Percentiles rank a stretch among this genome's conserved stretches.
Evolutionary conservation across 2,888 invertebrate genomes (phyloP).

Genomic region (Diarsia mendica): DNA sequence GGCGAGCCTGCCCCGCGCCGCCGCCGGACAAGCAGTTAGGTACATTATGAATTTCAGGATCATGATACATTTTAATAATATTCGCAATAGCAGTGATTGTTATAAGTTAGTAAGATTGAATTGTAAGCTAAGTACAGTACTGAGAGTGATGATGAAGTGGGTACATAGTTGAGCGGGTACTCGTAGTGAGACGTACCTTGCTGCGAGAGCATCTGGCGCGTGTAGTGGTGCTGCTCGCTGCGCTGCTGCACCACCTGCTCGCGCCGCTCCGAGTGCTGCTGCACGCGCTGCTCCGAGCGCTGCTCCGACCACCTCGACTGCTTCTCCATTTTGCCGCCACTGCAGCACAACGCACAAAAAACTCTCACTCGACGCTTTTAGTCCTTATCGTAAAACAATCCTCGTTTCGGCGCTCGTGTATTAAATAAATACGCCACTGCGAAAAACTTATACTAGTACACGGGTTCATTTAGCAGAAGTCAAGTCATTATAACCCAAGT

Average conservation of each 20-base stretch:
- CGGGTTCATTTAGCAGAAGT: slow-evolving; percentile 93
- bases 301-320: slow-evolving; percentile 91
- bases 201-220: slow-evolving; percentile 94
- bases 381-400: slow-evolving; percentile 81
- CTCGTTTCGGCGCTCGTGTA: slow-evolving; percentile 82
- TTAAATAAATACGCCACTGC: slow-evolving; percentile 87
- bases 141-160: slow-evolving; percentile 26
- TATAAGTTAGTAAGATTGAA: slow-evolving; percentile 53
- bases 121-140: slow-evolving; percentile 51
- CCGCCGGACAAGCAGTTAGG: slow-evolving; percentile 53
- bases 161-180: slow-evolving; percentile 6
- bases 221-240: slow-evolving; percentile 91
- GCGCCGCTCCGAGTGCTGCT: slow-evolving; percentile 84
- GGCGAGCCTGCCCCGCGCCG: slow-evolving; percentile 66
- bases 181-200: slow-evolving; percentile 72
- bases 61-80: slow-evolving; percentile 60
- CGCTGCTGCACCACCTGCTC: slow-evolving; percentile 85
- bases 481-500: slow-evolving; percentile 94
- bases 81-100: slow-evolving; percentile 73
- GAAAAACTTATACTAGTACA: slow-evolving; percentile 88
- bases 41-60: slow-evolving; percentile 70
- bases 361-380: slow-evolving; percentile 88
- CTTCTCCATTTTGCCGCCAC: slow-evolving; percentile 93
- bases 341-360: slow-evolving; percentile 86
- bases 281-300: slow-evolving; percentile 86